Conservation (phyloP, 1,140 invertebrate genomes). For the Probaryconus sp. region DNA sequence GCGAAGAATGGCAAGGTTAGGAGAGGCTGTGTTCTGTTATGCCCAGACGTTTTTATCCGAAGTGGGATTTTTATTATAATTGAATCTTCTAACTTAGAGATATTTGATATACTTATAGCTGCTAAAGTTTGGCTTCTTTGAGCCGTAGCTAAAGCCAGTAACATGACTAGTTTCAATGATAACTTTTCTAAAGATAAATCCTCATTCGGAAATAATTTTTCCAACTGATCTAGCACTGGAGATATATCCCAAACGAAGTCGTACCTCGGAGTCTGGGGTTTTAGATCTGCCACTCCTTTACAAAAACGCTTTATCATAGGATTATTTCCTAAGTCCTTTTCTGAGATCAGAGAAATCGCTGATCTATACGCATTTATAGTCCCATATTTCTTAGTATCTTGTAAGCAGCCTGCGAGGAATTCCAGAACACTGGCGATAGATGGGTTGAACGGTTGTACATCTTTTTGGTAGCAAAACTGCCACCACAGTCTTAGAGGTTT, state of each 20-base stretch:
- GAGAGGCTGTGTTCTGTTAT: neutral
- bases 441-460: neutral
- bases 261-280: conserved; percentile 12
- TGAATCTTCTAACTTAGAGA: neutral
- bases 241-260: conserved; percentile 5
- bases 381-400: neutral
- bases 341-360: conserved; percentile 6
- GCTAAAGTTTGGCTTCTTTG: conserved; percentile 21
- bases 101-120: conserved; percentile 1
- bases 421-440: neutral
- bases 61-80: neutral
- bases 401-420: neutral
- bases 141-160: conserved; percentile 78
- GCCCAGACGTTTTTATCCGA: neutral
- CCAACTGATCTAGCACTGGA: neutral
- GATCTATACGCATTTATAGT: conserved; percentile 3
- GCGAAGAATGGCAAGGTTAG: neutral
- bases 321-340: neutral
- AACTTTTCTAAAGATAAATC: conserved; percentile 22
- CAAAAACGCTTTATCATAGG: conserved; percentile 1
- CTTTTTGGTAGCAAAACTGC: neutral
- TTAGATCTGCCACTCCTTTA: neutral
- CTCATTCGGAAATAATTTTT: neutral
- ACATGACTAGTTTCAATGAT: conserved; percentile 77
- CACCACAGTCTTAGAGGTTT: neutral